Evolutionary conservation across 2,888 invertebrate genomes (phyloP).

Genomic region (Drosophila quinaria): DNA sequence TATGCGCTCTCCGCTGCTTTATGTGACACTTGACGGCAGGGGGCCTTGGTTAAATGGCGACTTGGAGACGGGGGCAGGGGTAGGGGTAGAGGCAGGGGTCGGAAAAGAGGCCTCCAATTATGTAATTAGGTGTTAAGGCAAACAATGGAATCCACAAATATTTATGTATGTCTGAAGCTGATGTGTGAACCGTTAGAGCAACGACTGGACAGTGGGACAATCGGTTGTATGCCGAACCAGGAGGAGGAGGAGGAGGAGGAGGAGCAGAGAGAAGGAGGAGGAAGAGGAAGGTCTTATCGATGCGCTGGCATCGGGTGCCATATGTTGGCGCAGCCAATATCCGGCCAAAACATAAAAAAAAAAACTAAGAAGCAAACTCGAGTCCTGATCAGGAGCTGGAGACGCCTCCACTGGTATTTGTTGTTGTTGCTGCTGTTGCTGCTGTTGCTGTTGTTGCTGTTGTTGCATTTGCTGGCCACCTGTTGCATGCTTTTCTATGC

Average conservation of each 20-base stretch:
- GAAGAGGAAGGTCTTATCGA: constrained; percentile 49
- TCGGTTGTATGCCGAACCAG: neutral
- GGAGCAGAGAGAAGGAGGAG: neutral
- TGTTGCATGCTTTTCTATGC: constrained; percentile 75
- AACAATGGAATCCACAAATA: constrained; percentile 52
- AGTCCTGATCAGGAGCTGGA: constrained; percentile 8
- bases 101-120: constrained; percentile 57
- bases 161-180: constrained; percentile 32
- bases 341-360: constrained; percentile 44
- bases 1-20: constrained; percentile 72
- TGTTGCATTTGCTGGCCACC: constrained; percentile 51
- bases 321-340: constrained; percentile 63
- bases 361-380: neutral
- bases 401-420: constrained; percentile 11
- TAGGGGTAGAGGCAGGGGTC: neutral
- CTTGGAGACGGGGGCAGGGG: neutral
- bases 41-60: neutral
- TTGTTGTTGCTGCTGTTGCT: constrained; percentile 1
- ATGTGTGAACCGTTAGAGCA: constrained; percentile 33
- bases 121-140: constrained; percentile 76
- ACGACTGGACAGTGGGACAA: neutral
- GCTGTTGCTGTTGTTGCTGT: constrained; percentile 1
- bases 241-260: neutral
- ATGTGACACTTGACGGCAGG: constrained; percentile 67
- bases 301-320: constrained; percentile 58